These are phyloP conservation scores for Leucopsar rothschildi DNA, from an alignment of 2,113 vertebrate species.

Conservation along the genomic window DNA sequence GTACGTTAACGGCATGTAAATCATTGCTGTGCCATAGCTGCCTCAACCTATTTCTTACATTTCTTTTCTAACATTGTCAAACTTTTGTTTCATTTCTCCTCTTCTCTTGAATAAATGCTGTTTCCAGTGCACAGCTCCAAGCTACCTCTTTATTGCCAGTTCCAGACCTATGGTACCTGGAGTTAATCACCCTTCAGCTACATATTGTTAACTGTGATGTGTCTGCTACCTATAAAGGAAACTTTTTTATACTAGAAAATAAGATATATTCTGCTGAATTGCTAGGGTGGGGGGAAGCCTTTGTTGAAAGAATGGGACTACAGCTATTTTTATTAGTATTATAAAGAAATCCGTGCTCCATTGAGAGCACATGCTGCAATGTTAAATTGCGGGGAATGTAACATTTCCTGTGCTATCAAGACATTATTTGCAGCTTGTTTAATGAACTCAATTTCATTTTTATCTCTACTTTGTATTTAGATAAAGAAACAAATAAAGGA, in stretches of 20 bases:
- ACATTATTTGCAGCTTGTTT: constrained; percentile 55
- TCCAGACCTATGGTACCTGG: constrained; percentile 52
- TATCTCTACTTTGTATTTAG: constrained; percentile 57
- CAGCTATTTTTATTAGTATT: constrained; percentile 59
- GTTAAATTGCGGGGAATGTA: not conserved
- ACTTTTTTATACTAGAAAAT: constrained; percentile 51
- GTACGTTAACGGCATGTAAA: constrained; percentile 10
- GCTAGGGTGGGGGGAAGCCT: not conserved
- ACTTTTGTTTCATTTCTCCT: constrained; percentile 59
- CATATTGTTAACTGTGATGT: constrained; percentile 58
- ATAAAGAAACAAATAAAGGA: constrained; percentile 60
- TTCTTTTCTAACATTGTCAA: constrained; percentile 43
- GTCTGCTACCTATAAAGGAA: constrained; percentile 48
- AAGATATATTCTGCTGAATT: constrained; percentile 32
- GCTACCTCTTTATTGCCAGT: constrained; percentile 62
- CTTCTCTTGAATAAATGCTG: constrained; percentile 48
- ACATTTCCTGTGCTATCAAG: constrained; percentile 35
- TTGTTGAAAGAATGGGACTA: constrained; percentile 50
- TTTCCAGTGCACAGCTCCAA: constrained; percentile 57
- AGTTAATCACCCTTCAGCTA: constrained; percentile 66
- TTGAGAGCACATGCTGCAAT: not conserved
- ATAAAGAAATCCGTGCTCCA: constrained; percentile 47
- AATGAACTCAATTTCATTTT: constrained; percentile 64
- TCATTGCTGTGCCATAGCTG: constrained; percentile 14
- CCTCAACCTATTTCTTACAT: constrained; percentile 31